Conservation (phyloP, 1,140 invertebrate genomes). For the Antheraea mylitta region DNA sequence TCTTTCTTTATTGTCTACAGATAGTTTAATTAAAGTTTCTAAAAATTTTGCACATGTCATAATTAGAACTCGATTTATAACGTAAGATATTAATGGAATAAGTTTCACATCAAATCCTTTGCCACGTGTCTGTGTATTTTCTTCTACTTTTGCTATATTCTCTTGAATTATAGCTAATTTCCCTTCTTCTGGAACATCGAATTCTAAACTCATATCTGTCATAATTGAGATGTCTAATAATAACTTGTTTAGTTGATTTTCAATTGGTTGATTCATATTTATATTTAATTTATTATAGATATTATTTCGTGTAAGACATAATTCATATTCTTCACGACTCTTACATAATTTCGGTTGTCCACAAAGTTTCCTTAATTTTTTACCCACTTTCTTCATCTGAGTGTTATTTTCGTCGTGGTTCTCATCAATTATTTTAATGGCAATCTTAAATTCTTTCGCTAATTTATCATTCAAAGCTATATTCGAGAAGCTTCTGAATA, state of each 20-base stretch:
- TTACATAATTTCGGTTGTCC: slow-evolving; percentile 61
- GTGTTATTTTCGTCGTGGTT: slow-evolving; percentile 38
- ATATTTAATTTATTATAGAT: slow-evolving; percentile 46
- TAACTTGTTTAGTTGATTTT: slow-evolving; percentile 46
- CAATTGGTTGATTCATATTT: slow-evolving; percentile 50
- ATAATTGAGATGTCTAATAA: slow-evolving; percentile 21
- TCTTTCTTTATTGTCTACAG: slow-evolving; percentile 8
- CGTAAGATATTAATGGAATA: slow-evolving; percentile 59
- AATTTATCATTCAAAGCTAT: slow-evolving; percentile 32
- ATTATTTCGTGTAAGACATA: slow-evolving; percentile 33
- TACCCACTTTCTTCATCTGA: slow-evolving; percentile 45
- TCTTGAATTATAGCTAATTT: slow-evolving; percentile 34
- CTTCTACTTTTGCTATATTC: slow-evolving; percentile 31
- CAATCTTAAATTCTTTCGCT: slow-evolving; percentile 33
- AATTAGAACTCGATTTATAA: slow-evolving; percentile 58
- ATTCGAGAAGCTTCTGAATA: slow-evolving; percentile 54
- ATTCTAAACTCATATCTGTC: slow-evolving; percentile 38
- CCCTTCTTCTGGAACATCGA: slow-evolving; percentile 49
- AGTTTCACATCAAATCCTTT: slow-evolving; percentile 43
- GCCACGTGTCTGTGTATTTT: slow-evolving; percentile 24
- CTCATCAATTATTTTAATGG: slow-evolving; percentile 31
- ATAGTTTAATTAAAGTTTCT: neutral
- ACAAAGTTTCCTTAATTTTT: slow-evolving; percentile 57
- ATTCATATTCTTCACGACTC: slow-evolving; percentile 45
- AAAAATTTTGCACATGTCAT: slow-evolving; percentile 37